Conservation (phyloP, 1,140 invertebrate species). For the Polypedilum pembai region DNA sequence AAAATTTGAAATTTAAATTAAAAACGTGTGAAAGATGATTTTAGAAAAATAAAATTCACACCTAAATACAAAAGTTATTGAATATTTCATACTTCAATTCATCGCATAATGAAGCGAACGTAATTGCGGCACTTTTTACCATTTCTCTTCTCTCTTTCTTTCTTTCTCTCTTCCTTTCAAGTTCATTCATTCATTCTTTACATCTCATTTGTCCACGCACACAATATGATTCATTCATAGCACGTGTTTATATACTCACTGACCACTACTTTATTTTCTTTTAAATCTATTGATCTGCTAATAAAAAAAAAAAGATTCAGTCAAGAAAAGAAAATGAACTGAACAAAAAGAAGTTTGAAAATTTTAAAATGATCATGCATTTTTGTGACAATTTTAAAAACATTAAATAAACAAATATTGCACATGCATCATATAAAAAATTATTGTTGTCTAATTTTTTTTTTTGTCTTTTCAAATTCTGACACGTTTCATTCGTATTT, state of each 20-base stretch:
- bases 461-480: conserved; percentile 22
- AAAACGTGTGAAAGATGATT: no score
- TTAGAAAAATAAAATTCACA: no score
- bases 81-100: no score
- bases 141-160: not conserved
- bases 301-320: not conserved
- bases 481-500: not conserved
- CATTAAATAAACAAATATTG: conserved; percentile 6
- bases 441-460: not conserved
- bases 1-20: no score
- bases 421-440: not conserved
- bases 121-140: not conserved
- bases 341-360: no score
- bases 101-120: not conserved
- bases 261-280: not conserved
- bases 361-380: no score
- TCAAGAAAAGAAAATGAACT: not conserved
- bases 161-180: not conserved
- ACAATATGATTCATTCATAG: conserved; percentile 26
- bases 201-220: conserved; percentile 4
- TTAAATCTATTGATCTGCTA: conserved; percentile 18
- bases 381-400: conserved; percentile 19
- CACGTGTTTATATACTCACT: conserved; percentile 20
- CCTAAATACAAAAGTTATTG: no score
- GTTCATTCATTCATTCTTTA: no score